phyloP scores from a whole-genome alignment of 2,797 vertebrate species.

The Eospalax fontanierii region DNA sequence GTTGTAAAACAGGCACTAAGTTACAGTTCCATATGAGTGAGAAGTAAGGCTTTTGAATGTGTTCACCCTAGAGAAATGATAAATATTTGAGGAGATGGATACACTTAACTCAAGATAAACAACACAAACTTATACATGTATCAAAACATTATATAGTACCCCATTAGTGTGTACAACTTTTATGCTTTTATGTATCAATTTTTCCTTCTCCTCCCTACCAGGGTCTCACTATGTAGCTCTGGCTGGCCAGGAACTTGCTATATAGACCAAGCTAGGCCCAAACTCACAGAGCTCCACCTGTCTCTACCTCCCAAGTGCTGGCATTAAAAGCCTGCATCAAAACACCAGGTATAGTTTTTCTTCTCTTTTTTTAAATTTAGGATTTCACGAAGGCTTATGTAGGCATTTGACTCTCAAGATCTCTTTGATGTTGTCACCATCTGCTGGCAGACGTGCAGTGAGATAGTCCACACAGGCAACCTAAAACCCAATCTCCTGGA shows the following conservation, averaged over 20 bases:
- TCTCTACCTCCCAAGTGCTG: too few species aligned
- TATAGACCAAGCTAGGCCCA: too few species aligned
- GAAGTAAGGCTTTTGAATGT: neutral
- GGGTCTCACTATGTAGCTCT: too few species aligned
- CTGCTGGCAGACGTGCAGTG: conserved; percentile 31
- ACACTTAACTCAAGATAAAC: neutral
- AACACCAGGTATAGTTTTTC: too few species aligned
- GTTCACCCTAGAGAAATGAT: neutral
- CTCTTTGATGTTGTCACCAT: neutral
- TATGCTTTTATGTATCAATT: neutral
- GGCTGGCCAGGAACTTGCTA: too few species aligned
- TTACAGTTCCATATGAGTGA: neutral
- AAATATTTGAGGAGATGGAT: neutral
- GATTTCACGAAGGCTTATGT: neutral
- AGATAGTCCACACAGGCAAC: neutral
- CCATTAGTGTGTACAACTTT: too few species aligned
- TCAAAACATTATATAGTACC: neutral
- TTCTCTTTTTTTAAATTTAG: neutral
- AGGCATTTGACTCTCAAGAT: neutral
- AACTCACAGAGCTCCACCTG: too few species aligned
- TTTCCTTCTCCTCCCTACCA: too few species aligned
- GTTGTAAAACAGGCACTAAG: neutral
- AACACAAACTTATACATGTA: neutral
- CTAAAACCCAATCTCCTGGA: neutral
- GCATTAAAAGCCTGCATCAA: too few species aligned